Conservation (phyloP, 2,797 vertebrate species). For the Coregonus sp. region DNA sequence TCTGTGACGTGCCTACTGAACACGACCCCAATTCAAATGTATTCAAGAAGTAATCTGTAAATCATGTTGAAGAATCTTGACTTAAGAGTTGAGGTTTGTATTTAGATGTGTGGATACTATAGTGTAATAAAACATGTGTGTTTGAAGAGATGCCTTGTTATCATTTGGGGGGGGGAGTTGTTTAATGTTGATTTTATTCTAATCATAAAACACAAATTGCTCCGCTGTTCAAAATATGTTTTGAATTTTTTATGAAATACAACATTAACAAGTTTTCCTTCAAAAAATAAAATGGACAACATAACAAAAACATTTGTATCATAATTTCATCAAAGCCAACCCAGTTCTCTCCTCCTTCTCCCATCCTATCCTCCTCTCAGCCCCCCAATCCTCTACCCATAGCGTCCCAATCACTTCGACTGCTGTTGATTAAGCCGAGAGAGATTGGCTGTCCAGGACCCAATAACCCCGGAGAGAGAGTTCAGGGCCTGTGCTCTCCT, state of each 20-base stretch:
- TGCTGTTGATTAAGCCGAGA: slow-evolving; percentile 77
- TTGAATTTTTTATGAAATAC: background rate
- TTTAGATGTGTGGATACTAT: too few species aligned
- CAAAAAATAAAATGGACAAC: background rate
- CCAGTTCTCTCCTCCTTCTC: background rate
- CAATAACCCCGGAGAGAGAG: background rate
- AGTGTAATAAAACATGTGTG: too few species aligned
- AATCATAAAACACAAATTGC: background rate
- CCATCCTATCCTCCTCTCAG: too few species aligned
- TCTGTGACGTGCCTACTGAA: too few species aligned
- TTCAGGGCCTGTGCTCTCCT: background rate
- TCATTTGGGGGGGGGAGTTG: too few species aligned
- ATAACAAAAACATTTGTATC: background rate
- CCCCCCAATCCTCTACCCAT: background rate
- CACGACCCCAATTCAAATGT: too few species aligned
- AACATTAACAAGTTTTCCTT: background rate
- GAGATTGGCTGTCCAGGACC: slow-evolving; percentile 76
- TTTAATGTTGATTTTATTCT: background rate
- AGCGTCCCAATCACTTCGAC: too few species aligned
- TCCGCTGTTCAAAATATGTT: background rate
- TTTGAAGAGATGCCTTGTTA: too few species aligned
- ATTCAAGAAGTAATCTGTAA: too few species aligned
- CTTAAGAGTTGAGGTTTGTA: too few species aligned
- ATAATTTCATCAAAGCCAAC: slow-evolving; percentile 2
- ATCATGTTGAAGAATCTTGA: too few species aligned